These are phyloP conservation scores for Aspidapion aeneum DNA, from an alignment of 2,888 invertebrate species.

Conservation along the genomic window DNA sequence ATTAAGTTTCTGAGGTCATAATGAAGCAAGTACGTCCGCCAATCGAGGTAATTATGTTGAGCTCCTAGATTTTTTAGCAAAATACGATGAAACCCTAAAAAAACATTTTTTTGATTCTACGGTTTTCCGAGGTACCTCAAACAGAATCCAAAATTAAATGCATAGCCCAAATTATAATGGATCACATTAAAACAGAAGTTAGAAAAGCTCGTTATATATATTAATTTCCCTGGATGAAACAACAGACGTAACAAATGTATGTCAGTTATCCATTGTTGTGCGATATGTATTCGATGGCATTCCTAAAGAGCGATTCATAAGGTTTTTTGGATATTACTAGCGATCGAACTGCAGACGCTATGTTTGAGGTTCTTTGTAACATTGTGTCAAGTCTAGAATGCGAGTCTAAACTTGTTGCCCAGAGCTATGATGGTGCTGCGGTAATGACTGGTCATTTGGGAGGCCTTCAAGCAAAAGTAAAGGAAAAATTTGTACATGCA, in stretches of 20 bases:
- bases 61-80: too few species aligned
- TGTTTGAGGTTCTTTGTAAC: conserved; percentile 16
- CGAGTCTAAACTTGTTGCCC: conserved; percentile 25
- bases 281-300: conserved; percentile 12
- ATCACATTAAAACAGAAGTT: conserved; percentile 32
- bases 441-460: conserved; percentile 26
- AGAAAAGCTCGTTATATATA: conserved; percentile 17
- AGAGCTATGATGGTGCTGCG: conserved; percentile 27
- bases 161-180: too few species aligned
- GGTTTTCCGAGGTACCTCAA: too few species aligned
- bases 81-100: too few species aligned
- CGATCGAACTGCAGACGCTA: conserved; percentile 19
- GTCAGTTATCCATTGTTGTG: conserved; percentile 26
- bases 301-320: conserved; percentile 17
- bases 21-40: conserved; percentile 5
- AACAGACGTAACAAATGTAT: conserved; percentile 31
- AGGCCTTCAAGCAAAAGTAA: too few species aligned
- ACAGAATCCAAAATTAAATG: too few species aligned
- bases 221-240: conserved; percentile 36
- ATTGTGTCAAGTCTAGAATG: conserved; percentile 27
- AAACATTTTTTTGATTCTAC: too few species aligned
- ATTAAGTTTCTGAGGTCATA: conserved; percentile 24
- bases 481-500: conserved; percentile 8
- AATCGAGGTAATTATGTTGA: conserved; percentile 13
- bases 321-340: conserved; percentile 20